phyloP scores from a whole-genome alignment of 2,113 vertebrate genomes.

The Cyprinus carpio region DNA sequence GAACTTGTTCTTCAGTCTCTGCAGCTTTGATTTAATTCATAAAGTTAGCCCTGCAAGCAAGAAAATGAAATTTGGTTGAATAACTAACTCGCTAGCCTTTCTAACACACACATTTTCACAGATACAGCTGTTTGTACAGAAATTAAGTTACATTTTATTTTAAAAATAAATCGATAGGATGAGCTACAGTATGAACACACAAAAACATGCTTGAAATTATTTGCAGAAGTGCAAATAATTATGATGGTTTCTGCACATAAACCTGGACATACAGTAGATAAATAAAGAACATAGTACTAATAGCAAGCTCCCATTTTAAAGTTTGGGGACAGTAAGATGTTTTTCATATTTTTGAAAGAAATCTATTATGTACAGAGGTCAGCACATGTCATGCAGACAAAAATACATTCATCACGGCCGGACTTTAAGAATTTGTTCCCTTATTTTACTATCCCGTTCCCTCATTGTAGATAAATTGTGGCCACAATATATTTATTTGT shows the following conservation, averaged over 20 bases:
- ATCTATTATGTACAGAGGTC: not conserved
- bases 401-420: too few species aligned
- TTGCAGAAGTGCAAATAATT: slow-evolving; percentile 38
- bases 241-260: slow-evolving; percentile 16
- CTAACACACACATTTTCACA: slow-evolving; percentile 59
- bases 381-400: too few species aligned
- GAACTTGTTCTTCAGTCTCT: slow-evolving; percentile 88
- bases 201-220: slow-evolving; percentile 5
- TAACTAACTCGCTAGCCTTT: slow-evolving; percentile 79
- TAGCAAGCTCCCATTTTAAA: not conserved
- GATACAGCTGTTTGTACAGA: slow-evolving; percentile 42
- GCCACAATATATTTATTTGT: not conserved
- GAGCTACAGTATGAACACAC: slow-evolving; percentile 25
- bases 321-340: not conserved
- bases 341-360: not conserved
- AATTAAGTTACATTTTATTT: not conserved
- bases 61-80: slow-evolving; percentile 87
- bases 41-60: slow-evolving; percentile 95
- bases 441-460: not conserved
- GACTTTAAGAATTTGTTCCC: too few species aligned
- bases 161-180: slow-evolving; percentile 14
- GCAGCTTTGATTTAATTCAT: slow-evolving; percentile 87
- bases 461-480: not conserved
- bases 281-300: not conserved
- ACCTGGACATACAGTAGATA: not conserved